A percentile compares a stretch with the other conserved stretches of the same genome.
These are phyloP conservation scores for Amphiprion ocellaris DNA, from an alignment of 2,113 vertebrate genomes.

Conservation along the genomic window DNA sequence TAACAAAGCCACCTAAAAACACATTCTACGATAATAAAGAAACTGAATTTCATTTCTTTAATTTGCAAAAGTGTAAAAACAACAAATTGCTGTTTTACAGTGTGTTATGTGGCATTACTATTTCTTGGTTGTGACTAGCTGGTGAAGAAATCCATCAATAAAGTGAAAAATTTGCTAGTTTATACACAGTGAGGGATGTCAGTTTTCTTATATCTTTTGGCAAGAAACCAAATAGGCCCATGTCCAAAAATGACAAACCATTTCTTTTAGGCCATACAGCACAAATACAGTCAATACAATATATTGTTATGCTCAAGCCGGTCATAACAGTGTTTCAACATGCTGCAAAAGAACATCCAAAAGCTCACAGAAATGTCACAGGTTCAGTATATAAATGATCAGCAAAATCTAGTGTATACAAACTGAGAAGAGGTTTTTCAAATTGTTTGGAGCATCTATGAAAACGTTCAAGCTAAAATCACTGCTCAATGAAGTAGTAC, in stretches of 20 bases:
- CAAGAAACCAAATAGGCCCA: background rate
- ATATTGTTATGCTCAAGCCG: background rate
- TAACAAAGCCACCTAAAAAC: background rate
- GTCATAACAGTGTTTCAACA: background rate
- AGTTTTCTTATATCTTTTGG: background rate
- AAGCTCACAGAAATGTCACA: background rate
- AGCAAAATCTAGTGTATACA: no score
- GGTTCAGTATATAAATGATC: background rate
- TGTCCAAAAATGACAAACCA: background rate
- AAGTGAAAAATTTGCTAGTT: no score
- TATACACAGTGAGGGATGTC: no score
- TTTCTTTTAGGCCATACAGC: background rate
- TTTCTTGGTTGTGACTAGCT: constrained; percentile 10
- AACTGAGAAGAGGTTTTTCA: no score
- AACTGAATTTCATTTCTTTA: background rate
- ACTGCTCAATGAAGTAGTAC: background rate
- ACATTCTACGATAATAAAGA: constrained; percentile 8
- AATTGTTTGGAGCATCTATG: no score
- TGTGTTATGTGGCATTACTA: background rate
- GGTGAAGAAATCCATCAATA: background rate
- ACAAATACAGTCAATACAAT: constrained; percentile 4
- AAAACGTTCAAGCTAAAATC: background rate
- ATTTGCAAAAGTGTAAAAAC: background rate
- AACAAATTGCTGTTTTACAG: background rate
- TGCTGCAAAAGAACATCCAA: background rate